phyloP scores from a whole-genome alignment of 2,113 vertebrate genomes.

The Channa maculata region DNA sequence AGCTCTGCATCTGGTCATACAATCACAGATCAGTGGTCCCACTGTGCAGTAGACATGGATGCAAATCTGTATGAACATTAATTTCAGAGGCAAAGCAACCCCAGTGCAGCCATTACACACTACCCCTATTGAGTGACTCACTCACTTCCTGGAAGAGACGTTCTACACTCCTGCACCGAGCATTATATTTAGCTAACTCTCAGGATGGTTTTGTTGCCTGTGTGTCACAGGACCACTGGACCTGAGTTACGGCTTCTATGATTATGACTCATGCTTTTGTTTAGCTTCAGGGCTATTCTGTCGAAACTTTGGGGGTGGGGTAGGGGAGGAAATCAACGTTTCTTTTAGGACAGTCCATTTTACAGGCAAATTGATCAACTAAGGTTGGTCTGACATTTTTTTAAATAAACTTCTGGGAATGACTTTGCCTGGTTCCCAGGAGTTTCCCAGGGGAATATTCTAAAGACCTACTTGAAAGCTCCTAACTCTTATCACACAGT shows the following conservation, averaged over 20 bases:
- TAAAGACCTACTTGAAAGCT: not conserved
- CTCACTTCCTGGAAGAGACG: slow-evolving; percentile 69
- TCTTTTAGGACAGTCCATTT: not conserved
- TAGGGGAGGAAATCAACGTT: slow-evolving; percentile 1
- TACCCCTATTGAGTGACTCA: slow-evolving; percentile 38
- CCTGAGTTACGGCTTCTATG: slow-evolving; percentile 32
- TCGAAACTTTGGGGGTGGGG: not conserved
- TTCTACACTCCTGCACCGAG: slow-evolving; percentile 30
- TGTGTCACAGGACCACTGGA: slow-evolving; percentile 52
- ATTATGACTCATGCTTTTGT: slow-evolving; percentile 58
- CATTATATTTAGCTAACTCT: slow-evolving; percentile 69
- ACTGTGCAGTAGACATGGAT: slow-evolving; percentile 35
- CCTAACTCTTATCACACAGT: not conserved
- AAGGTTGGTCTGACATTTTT: not conserved
- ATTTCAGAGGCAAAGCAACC: slow-evolving; percentile 8
- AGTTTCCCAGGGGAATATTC: no score
- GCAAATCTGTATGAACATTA: slow-evolving; percentile 25
- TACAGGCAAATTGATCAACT: slow-evolving; percentile 12
- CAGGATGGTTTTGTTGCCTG: slow-evolving; percentile 56
- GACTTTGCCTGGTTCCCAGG: not conserved
- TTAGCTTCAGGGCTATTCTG: slow-evolving; percentile 12
- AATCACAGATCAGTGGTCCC: slow-evolving; percentile 27
- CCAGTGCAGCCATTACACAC: slow-evolving; percentile 45
- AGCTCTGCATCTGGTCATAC: slow-evolving; percentile 4
- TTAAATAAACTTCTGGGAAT: not conserved